Percentiles rank a stretch among this genome's conserved stretches.
phyloP scores from a whole-genome alignment of 2,113 vertebrate species.

The Okapia johnstoni region DNA sequence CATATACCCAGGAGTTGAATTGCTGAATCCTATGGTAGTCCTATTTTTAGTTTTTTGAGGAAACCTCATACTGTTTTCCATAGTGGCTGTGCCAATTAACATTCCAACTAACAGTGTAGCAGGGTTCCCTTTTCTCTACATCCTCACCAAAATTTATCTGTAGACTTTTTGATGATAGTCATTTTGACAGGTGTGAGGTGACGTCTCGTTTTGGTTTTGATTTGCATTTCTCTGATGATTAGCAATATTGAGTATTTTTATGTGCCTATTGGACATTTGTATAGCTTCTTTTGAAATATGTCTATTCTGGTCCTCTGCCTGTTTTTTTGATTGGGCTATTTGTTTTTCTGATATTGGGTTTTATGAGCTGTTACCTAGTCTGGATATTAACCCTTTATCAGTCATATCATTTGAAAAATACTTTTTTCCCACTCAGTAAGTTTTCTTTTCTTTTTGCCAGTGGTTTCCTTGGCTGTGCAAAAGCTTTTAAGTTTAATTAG shows the following conservation, averaged over 20 bases:
- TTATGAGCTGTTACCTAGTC: background rate
- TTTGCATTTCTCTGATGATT: background rate
- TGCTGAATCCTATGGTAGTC: background rate
- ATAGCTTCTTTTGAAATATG: background rate
- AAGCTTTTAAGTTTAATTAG: background rate
- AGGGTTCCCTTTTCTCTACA: background rate
- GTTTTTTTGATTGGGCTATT: background rate
- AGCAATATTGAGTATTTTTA: background rate
- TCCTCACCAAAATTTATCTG: background rate
- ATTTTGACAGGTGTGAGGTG: background rate
- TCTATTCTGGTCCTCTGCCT: background rate
- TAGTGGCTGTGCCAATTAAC: background rate
- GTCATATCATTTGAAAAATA: background rate
- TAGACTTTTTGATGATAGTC: background rate
- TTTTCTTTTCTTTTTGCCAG: background rate
- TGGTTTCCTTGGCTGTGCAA: background rate
- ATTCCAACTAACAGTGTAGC: background rate
- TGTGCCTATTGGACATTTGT: background rate
- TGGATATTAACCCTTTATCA: background rate
- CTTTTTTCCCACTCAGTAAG: background rate
- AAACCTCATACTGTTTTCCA: background rate
- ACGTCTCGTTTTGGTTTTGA: background rate
- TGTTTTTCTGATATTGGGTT: background rate
- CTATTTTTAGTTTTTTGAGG: background rate
- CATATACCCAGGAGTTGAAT: background rate